Conservation (phyloP, 2,888 invertebrate species). For the Drosophila birchii region DNA sequence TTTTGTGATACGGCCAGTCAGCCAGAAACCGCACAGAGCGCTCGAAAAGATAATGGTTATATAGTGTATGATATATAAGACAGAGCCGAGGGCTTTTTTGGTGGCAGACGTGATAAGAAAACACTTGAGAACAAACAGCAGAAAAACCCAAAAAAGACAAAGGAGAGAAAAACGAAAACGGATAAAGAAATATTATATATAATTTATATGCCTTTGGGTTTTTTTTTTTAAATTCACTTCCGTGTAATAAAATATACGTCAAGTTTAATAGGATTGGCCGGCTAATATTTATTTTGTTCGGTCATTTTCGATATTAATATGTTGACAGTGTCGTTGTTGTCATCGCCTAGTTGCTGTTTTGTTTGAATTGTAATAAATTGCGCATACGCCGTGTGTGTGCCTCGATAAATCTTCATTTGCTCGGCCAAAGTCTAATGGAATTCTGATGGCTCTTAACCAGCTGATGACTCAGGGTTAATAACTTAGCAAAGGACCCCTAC, state of each 20-base stretch:
- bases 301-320: conserved; percentile 28
- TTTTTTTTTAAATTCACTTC: conserved; percentile 10
- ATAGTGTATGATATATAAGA: background rate
- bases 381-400: conserved; percentile 60
- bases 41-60: conserved; percentile 16
- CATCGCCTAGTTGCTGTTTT: conserved; percentile 1
- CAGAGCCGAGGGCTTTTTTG: conserved; percentile 6
- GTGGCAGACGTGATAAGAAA: conserved; percentile 35
- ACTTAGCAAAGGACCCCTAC: conserved; percentile 7
- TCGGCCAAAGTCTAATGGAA: conserved; percentile 20
- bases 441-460: background rate
- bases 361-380: conserved; percentile 37
- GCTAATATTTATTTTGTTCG: conserved; percentile 21
- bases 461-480: conserved; percentile 13
- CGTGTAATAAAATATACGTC: conserved; percentile 2
- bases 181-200: conserved; percentile 15
- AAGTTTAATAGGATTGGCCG: conserved; percentile 5
- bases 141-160: conserved; percentile 17
- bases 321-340: conserved; percentile 14
- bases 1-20: conserved; percentile 18
- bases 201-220: conserved; percentile 6
- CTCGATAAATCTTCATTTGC: conserved; percentile 47
- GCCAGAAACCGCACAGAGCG: conserved; percentile 19
- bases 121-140: background rate
- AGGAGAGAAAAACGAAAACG: conserved; percentile 4